Evolutionary conservation across 2,888 invertebrate species (phyloP).

Genomic region (Stegana nigrithorax): DNA sequence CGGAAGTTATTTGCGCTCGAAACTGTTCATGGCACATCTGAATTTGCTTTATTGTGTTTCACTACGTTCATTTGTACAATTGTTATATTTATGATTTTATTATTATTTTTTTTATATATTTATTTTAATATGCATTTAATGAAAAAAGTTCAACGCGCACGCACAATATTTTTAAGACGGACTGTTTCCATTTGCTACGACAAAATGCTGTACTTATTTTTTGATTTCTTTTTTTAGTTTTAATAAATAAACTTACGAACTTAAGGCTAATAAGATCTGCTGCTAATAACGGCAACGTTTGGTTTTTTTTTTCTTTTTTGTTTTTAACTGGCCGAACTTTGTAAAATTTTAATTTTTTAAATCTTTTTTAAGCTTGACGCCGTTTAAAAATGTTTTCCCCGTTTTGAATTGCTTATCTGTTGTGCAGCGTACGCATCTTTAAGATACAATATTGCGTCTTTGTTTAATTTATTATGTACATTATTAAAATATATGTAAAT

Average conservation of each 20-base stretch:
- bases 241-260: conserved; percentile 2
- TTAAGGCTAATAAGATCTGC: not conserved
- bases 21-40: conserved; percentile 56
- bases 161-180: conserved; percentile 2
- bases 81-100: not conserved
- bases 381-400: not conserved
- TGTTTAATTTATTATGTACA: conserved; percentile 5
- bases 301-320: not conserved
- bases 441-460: conserved; percentile 17
- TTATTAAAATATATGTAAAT: not conserved
- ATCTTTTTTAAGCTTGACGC: not conserved
- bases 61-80: conserved; percentile 4
- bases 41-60: conserved; percentile 38
- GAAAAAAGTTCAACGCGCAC: too few species aligned
- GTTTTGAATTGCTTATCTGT: conserved; percentile 8
- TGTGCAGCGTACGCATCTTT: conserved; percentile 10
- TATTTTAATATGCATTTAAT: not conserved
- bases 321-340: not conserved
- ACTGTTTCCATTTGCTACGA: not conserved
- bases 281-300: not conserved
- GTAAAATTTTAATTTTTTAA: not conserved
- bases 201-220: not conserved
- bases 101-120: conserved; percentile 2
- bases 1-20: conserved; percentile 19
- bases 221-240: not conserved